A percentile compares a stretch with the other conserved stretches of the same genome.
Evolutionary conservation across 2,888 invertebrate species (phyloP).

Genomic region (Steinernema carpocapsae): DNA sequence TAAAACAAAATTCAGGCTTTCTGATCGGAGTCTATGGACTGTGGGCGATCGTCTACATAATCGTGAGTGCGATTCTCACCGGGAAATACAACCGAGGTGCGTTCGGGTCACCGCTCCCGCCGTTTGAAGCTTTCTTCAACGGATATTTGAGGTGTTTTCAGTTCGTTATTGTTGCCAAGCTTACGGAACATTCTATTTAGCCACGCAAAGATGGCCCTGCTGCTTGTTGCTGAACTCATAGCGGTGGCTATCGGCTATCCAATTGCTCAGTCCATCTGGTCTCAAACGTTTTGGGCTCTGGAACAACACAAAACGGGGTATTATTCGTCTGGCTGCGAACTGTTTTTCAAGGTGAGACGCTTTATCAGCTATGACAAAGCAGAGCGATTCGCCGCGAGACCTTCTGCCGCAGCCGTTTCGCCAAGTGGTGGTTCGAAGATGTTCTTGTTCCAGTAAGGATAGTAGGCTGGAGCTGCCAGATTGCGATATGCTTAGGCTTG

Average conservation of each 20-base stretch:
- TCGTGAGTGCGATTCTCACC: background rate
- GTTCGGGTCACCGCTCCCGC: slow-evolving; percentile 17
- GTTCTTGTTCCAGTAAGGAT: too few relatives aligned
- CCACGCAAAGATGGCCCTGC: background rate
- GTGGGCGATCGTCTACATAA: slow-evolving; percentile 26
- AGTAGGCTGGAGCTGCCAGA: too few relatives aligned
- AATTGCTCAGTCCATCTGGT: slow-evolving; percentile 11
- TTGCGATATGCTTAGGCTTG: too few relatives aligned
- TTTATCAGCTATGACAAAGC: too few relatives aligned
- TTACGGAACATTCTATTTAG: background rate
- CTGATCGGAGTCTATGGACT: background rate
- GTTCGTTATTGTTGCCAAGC: background rate
- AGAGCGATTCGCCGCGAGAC: too few relatives aligned
- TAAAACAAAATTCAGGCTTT: slow-evolving; percentile 1
- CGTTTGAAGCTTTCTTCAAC: slow-evolving; percentile 21
- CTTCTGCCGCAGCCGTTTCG: too few relatives aligned
- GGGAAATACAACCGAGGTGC: slow-evolving; percentile 21
- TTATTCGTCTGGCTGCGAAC: slow-evolving; percentile 15
- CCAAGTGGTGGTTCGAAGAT: too few relatives aligned
- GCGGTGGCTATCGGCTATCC: slow-evolving; percentile 10
- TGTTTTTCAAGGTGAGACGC: background rate
- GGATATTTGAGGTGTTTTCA: background rate
- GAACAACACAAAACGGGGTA: slow-evolving; percentile 14
- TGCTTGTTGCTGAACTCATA: background rate
- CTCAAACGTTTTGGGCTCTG: slow-evolving; percentile 6